A percentile compares a stretch with the other conserved stretches of the same genome.
These are phyloP conservation scores for Neofelis nebulosa DNA, from an alignment of 2,113 vertebrate species.

Conservation along the genomic window DNA sequence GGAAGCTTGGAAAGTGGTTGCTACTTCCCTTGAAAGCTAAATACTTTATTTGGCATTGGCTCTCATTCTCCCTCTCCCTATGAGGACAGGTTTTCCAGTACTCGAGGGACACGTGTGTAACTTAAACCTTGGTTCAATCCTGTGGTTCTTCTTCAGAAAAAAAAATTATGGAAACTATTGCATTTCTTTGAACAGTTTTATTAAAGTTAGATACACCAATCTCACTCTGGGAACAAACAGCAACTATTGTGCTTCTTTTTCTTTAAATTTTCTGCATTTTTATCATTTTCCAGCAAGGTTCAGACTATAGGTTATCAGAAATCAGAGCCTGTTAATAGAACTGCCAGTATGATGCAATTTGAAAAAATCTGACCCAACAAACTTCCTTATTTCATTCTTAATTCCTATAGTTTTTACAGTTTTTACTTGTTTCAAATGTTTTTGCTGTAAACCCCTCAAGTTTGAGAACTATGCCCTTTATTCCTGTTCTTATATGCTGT, in stretches of 20 bases:
- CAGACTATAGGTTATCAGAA: not conserved
- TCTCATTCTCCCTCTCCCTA: not conserved
- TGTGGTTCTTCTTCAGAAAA: not conserved
- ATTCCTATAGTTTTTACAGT: not conserved
- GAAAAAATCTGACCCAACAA: not conserved
- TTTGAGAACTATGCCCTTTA: not conserved
- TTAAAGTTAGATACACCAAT: not conserved
- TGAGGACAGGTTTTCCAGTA: not conserved
- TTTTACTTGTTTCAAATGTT: conserved; percentile 9
- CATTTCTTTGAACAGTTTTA: not conserved
- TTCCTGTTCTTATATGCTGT: not conserved
- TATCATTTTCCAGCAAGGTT: conserved; percentile 13
- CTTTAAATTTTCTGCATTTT: conserved; percentile 40
- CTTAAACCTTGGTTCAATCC: not conserved
- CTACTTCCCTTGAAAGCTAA: not conserved
- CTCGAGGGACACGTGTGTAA: not conserved
- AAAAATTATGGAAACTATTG: not conserved
- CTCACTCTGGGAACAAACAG: not conserved
- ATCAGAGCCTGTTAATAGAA: not conserved
- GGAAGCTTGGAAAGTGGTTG: not conserved
- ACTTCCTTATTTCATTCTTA: not conserved
- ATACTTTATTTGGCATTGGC: not conserved
- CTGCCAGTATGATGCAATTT: not conserved
- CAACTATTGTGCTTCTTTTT: not conserved
- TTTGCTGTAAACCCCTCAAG: not conserved